phyloP scores from a whole-genome alignment of 2,888 invertebrate species.

The Drosophila maculinotata region DNA sequence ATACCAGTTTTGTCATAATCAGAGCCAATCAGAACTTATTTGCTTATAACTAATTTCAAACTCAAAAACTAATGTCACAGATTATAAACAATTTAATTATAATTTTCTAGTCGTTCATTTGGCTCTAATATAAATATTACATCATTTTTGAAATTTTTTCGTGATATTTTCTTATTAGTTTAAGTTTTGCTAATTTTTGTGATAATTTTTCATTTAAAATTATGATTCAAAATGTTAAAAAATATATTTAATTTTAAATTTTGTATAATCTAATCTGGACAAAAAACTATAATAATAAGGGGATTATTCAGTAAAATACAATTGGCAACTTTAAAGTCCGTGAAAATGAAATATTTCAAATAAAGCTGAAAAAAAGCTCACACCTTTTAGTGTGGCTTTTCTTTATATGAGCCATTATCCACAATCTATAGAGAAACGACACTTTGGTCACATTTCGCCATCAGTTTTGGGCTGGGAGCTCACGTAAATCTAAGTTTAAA shows the following conservation, averaged over 20 bases:
- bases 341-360: too few relatives aligned
- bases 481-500: constrained; percentile 24
- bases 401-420: constrained; percentile 19
- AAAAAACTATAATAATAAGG: too few relatives aligned
- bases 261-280: too few relatives aligned
- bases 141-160: too few relatives aligned
- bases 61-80: background rate
- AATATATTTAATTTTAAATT: too few relatives aligned
- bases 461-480: constrained; percentile 14
- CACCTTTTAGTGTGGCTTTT: background rate
- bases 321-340: too few relatives aligned
- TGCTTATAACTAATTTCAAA: constrained; percentile 1
- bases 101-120: background rate
- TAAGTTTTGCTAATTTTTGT: background rate
- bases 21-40: constrained; percentile 4
- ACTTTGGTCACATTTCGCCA: constrained; percentile 33
- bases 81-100: constrained; percentile 6
- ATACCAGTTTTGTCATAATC: background rate
- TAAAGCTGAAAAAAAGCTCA: background rate
- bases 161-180: background rate
- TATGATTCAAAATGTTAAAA: too few relatives aligned
- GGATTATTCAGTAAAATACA: too few relatives aligned
- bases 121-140: background rate
- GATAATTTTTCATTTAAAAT: too few relatives aligned
- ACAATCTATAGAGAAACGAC: constrained; percentile 24